Evolutionary conservation across 2,113 vertebrate genomes (phyloP), one percentile per base, ranked within the genome.

Genomic region (Oenanthe melanoleuca): DNA sequence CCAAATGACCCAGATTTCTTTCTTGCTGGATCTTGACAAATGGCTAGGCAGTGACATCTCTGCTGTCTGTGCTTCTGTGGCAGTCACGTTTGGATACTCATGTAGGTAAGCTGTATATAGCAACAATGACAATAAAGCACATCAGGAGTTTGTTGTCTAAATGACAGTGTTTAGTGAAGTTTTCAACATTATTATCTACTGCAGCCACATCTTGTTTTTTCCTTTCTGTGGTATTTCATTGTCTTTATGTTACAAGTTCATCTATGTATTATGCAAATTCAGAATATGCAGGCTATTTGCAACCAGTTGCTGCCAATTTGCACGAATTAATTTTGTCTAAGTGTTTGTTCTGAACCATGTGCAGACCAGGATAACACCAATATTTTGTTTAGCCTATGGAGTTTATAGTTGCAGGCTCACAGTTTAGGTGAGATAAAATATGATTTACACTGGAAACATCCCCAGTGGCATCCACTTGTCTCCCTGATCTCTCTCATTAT

Each of bases 1-100:
- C 80, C 75, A 93, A 73, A 95, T 88, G 92, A 96, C 94, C 95
- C 67, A 95, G 86, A 83, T 94, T 86, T 94, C 34, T 92, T 88
- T 56, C 63, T 77, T 93, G 67, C 67, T 80, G 21, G 79, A 65
- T 80, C 67, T 86, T 90, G 82, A 95, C 75, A 86, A 95, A 94
- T 86, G 28, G 8, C 67, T 89, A 69, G 26, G 47, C 63, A 91
- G 59, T 69, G 78, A 40, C 59, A 82, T 16, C 38, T 93, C 81
- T 92, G 26, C 73, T 79, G 42, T 57, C 45, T 88, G 40, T 75
- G 63, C 5, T 82, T 93, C 78, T 50, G 20, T 65, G 70, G 45
- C 25, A 73, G 57, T 38, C 20, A 44, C 1, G 0, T 88, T 83
- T 70, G 26, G 38, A 52, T 86, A 45, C 16, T 14, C 38, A 42